Conservation (phyloP, 2,888 invertebrate species). For the Ormia ochracea region DNA sequence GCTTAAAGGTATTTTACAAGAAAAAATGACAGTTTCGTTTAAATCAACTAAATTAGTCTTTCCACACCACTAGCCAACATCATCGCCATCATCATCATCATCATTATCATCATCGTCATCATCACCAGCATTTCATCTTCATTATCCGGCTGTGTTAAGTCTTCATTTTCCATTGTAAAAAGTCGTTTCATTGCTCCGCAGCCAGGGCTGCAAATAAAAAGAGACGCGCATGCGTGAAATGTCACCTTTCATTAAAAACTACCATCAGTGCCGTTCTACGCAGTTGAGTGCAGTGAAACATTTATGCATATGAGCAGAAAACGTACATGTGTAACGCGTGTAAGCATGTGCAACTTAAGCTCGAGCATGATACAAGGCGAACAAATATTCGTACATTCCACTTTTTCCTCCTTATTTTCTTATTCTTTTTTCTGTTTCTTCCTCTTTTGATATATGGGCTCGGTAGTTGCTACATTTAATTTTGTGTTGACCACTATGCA, state of each 20-base stretch:
- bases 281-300: constrained; percentile 28
- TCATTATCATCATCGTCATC: constrained; percentile 9
- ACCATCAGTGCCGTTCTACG: constrained; percentile 55
- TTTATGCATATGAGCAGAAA: constrained; percentile 48
- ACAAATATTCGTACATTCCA: constrained; percentile 18
- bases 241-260: constrained; percentile 74
- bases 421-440: background rate
- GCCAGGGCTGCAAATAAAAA: constrained; percentile 45
- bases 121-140: background rate
- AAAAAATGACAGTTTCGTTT: constrained; percentile 66
- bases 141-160: constrained; percentile 6
- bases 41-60: constrained; percentile 67
- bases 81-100: constrained; percentile 20
- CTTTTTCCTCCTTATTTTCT: background rate
- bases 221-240: constrained; percentile 72
- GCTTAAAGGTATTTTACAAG: constrained; percentile 64
- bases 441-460: constrained; percentile 34
- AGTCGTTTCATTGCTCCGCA: constrained; percentile 13
- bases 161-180: constrained; percentile 25
- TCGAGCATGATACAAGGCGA: constrained; percentile 40
- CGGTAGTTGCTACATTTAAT: constrained; percentile 35
- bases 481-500: constrained; percentile 15
- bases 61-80: constrained; percentile 58
- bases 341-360: constrained; percentile 51
- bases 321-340: constrained; percentile 27